Percentiles rank a stretch among this genome's conserved stretches.
Conservation (phyloP, 2,797 vertebrate species). For the Hypotaenidia philippensis region DNA sequence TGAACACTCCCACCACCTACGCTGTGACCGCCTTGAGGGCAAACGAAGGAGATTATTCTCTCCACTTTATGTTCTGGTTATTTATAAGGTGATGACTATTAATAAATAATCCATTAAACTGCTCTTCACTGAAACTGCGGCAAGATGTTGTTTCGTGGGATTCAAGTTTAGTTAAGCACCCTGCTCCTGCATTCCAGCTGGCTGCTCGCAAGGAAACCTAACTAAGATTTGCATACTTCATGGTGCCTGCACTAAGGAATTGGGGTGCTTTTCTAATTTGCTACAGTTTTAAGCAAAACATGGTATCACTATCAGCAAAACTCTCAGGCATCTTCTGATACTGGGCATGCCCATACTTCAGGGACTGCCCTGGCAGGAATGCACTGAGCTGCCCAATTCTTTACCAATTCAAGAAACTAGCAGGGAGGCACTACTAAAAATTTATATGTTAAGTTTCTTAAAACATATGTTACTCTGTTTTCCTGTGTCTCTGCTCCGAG, state of each 20-base stretch:
- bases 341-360: background rate
- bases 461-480: rapidly evolving
- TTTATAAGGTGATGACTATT: background rate
- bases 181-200: rapidly evolving
- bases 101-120: background rate
- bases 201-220: background rate
- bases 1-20: background rate
- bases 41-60: background rate
- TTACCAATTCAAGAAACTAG: background rate
- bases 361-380: background rate
- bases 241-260: background rate
- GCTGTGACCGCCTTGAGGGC: rapidly evolving
- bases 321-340: rapidly evolving
- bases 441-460: background rate
- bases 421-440: background rate
- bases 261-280: background rate
- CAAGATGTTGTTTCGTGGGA: background rate
- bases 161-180: background rate
- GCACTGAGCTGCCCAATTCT: background rate
- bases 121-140: background rate
- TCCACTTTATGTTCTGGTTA: background rate
- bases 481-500: background rate
- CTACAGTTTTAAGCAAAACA: background rate
- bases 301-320: rapidly evolving
- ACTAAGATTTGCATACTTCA: background rate